A percentile compares a stretch with the other conserved stretches of the same genome.
phyloP scores from a whole-genome alignment of 1,140 invertebrate genomes.

The Drepana arcuata region DNA sequence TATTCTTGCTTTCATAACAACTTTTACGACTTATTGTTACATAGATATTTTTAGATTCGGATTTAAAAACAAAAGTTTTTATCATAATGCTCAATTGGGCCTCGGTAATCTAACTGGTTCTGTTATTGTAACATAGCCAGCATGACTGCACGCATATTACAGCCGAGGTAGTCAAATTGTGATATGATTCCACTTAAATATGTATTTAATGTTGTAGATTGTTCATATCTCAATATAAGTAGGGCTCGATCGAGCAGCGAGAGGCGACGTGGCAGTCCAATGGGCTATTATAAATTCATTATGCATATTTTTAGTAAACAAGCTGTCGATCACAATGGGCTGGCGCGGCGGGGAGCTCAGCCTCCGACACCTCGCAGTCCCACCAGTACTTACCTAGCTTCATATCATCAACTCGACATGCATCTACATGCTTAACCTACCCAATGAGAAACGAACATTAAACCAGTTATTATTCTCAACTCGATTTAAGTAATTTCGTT shows the following conservation, averaged over 20 bases:
- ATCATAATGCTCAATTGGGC: no score
- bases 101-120: no score
- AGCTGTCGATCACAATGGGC: slow-evolving; percentile 68
- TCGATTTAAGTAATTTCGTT: slow-evolving; percentile 31
- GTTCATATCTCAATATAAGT: no score
- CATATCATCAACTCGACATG: slow-evolving; percentile 28
- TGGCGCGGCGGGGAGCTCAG: slow-evolving; percentile 49
- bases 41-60: no score
- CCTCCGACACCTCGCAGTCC: slow-evolving; percentile 47
- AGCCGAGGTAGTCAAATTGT: no score
- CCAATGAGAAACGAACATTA: slow-evolving; percentile 25
- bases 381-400: slow-evolving; percentile 31
- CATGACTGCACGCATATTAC: no score
- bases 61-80: no score
- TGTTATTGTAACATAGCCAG: no score
- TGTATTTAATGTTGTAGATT: no score
- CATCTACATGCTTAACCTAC: slow-evolving; percentile 16
- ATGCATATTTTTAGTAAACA: slow-evolving; percentile 73
- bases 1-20: slow-evolving; percentile 17
- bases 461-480: slow-evolving; percentile 31
- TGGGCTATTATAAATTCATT: slow-evolving; percentile 68
- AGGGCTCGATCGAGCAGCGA: no score
- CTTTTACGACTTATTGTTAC: no score
- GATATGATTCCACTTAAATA: no score
- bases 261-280: not conserved